These are phyloP conservation scores for Embidobia sp. DNA, from an alignment of 2,888 invertebrate species.

Conservation along the genomic window DNA sequence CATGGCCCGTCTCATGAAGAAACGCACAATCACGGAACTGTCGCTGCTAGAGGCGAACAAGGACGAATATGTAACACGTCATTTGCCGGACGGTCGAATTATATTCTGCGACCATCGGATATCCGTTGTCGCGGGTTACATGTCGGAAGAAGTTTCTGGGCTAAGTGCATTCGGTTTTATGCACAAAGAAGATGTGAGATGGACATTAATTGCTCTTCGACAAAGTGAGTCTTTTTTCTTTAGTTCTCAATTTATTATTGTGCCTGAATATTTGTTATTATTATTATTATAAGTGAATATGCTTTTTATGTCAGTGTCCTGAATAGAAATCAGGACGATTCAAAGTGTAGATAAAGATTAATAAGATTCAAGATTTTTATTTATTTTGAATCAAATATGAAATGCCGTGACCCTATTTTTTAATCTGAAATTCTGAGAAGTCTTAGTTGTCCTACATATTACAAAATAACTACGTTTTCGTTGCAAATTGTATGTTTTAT, in stretches of 20 bases:
- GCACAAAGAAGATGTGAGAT: constrained; percentile 93
- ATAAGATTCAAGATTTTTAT: too few relatives aligned
- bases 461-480: too few relatives aligned
- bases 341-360: too few relatives aligned
- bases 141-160: constrained; percentile 94
- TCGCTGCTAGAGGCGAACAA: constrained; percentile 86
- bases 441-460: too few relatives aligned
- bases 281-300: too few relatives aligned
- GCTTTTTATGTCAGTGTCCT: too few relatives aligned
- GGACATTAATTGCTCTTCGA: constrained; percentile 92
- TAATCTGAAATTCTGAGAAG: too few relatives aligned
- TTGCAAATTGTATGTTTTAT: too few relatives aligned
- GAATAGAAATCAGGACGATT: too few relatives aligned
- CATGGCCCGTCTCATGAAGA: constrained; percentile 88
- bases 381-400: too few relatives aligned
- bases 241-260: too few relatives aligned
- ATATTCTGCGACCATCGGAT: constrained; percentile 95
- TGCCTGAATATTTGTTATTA: not conserved
- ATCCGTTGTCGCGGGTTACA: constrained; percentile 92
- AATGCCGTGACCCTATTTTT: too few relatives aligned
- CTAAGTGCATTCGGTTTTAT: constrained; percentile 94
- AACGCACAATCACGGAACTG: constrained; percentile 86
- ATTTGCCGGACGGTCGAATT: constrained; percentile 93
- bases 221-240: constrained; percentile 85
- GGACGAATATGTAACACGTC: constrained; percentile 94